Percentiles rank a stretch among this genome's conserved stretches.
These are phyloP conservation scores for Maniola jurtina DNA, from an alignment of 1,140 invertebrate species.

Conservation along the genomic window DNA sequence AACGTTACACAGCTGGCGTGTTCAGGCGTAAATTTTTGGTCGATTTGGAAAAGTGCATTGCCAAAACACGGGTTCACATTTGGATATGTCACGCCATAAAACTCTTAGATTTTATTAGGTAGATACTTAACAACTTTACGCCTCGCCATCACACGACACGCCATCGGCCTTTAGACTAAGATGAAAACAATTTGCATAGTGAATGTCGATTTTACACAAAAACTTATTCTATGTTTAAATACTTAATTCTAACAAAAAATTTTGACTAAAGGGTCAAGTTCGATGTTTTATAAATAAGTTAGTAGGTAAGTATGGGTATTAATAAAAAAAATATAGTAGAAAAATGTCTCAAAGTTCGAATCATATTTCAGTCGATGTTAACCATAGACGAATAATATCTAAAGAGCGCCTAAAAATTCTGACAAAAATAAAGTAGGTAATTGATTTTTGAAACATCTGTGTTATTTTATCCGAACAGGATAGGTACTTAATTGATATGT, in stretches of 20 bases:
- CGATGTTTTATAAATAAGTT: conserved; percentile 46
- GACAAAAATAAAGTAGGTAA: too few species aligned
- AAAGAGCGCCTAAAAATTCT: not conserved
- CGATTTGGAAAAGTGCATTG: not conserved
- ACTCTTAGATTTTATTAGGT: not conserved
- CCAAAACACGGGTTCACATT: too few species aligned
- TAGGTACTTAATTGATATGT: too few species aligned
- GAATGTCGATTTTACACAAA: conserved; percentile 57
- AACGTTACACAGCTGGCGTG: not conserved
- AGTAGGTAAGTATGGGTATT: conserved; percentile 4
- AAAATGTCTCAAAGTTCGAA: not conserved
- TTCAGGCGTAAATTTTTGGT: not conserved
- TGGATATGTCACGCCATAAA: too few species aligned
- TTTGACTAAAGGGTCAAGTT: conserved; percentile 72
- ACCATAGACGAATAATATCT: not conserved
- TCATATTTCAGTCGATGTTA: not conserved
- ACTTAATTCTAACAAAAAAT: conserved; percentile 71
- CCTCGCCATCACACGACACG: not conserved
- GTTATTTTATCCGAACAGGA: too few species aligned
- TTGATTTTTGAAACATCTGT: too few species aligned
- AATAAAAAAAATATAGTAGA: conserved; percentile 4
- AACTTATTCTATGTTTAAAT: conserved; percentile 66
- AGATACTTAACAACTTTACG: not conserved
- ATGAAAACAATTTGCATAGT: conserved; percentile 24
- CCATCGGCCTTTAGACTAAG: not conserved